Conservation (phyloP, 2,113 vertebrate species). For the Sylvia atricapilla region DNA sequence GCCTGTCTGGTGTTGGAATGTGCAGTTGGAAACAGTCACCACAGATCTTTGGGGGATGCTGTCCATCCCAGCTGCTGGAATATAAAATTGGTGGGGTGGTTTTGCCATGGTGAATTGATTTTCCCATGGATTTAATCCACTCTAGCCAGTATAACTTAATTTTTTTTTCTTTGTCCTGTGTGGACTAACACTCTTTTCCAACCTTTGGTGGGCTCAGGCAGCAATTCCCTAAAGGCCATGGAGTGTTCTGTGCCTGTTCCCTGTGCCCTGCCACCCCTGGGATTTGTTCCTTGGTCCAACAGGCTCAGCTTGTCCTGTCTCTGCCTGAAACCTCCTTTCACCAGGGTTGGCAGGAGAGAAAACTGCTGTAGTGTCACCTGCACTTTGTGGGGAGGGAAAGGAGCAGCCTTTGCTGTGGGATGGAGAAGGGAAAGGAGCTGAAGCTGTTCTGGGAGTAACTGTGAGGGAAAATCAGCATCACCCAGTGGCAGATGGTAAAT, state of each 20-base stretch:
- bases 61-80: background rate
- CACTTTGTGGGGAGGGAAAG: background rate
- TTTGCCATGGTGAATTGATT: background rate
- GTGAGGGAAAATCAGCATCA: background rate
- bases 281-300: background rate
- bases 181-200: background rate
- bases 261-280: background rate
- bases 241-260: background rate
- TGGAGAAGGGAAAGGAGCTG: background rate
- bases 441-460: background rate
- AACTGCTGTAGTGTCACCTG: background rate
- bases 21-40: background rate
- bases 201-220: background rate
- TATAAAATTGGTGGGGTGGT: background rate
- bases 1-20: fast-evolving
- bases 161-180: background rate
- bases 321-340: background rate
- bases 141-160: fast-evolving
- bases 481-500: background rate
- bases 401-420: background rate
- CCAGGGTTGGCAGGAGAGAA: background rate
- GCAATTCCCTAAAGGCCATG: background rate
- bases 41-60: background rate
- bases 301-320: background rate
- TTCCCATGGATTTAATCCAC: background rate